Evolutionary conservation across 2,113 vertebrate species (phyloP), one percentile per base, ranked within the genome.

Genomic region (Callochromis pleurospilus): DNA sequence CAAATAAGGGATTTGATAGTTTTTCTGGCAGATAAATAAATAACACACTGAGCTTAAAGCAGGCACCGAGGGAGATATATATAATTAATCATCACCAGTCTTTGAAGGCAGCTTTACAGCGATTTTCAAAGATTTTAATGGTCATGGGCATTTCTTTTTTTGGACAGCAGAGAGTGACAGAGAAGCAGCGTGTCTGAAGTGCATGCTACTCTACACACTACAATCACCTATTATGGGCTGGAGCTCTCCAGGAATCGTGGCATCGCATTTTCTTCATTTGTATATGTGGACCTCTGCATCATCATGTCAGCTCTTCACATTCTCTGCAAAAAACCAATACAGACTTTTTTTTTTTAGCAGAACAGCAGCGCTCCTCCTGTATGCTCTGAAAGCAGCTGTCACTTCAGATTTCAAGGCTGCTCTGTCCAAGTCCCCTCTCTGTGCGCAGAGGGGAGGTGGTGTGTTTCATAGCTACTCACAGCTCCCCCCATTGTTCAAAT

Each of bases 401-500:
- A 91, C 62, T 90, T 83, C 70, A 86, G 56, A 92, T 92, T 91
- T 81, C 49, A 89, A 86, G 89, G 89, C 79, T 36, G 5, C 26
- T 79, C 68, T 80, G 40, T 73, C 80, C 58, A 47, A 17, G 45
- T 49, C n/a, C 40, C 80, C 51, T 33, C 12, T 31, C 19, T 40
- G 45, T 54, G 38, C 14, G 49, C 17, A 82, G 62, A 77, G 79
- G 17, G 42, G 62, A 68, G 62, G 36, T 51, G 29, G 29, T 17
- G 45, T 40, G 80, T 33, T 40, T 79, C 58, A 29, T 5, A 56
- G 55, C 80, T 75, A 81, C 88, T 82, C 79, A 89, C 79, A 81
- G 90, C 90, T 58, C 90, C 94, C 90, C 86, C 94, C 83, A 38
- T 88, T 93, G 93, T 15, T 86, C 82, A 88, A 7, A 85, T 11